A percentile compares a stretch with the other conserved stretches of the same genome.
phyloP scores from a whole-genome alignment of 2,113 vertebrate species.

The Anoplopoma fimbria region DNA sequence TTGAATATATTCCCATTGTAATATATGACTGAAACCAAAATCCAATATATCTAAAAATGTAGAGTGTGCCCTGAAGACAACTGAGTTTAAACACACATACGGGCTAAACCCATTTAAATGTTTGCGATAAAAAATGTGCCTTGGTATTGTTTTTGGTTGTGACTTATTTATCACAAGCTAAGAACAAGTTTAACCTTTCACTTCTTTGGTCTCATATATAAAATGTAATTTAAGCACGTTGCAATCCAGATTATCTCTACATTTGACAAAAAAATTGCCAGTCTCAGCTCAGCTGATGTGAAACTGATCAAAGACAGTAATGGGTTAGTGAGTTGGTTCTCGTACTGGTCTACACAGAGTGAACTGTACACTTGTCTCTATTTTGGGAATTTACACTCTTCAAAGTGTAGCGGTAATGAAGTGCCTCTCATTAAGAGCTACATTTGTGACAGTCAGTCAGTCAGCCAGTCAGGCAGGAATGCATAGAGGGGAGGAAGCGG shows the following conservation, averaged over 20 bases:
- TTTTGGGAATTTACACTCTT: slow-evolving; percentile 67
- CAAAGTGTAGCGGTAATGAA: slow-evolving; percentile 74
- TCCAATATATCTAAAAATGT: neutral
- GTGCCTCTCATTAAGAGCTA: slow-evolving; percentile 76
- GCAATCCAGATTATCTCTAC: slow-evolving; percentile 19
- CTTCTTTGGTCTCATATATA: neutral
- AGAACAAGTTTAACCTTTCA: neutral
- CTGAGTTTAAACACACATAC: too few species aligned
- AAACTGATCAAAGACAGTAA: slow-evolving; percentile 48
- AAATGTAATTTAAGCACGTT: neutral
- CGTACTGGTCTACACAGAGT: slow-evolving; percentile 41
- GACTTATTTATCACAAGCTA: neutral
- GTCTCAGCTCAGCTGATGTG: slow-evolving; percentile 32
- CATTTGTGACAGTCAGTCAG: slow-evolving; percentile 75
- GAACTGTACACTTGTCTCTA: slow-evolving; percentile 60
- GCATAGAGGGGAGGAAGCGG: slow-evolving; percentile 55
- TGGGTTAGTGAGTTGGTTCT: slow-evolving; percentile 35
- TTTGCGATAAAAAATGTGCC: too few species aligned
- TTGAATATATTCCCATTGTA: slow-evolving; percentile 8
- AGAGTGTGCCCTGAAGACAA: neutral
- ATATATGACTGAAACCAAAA: neutral
- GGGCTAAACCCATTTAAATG: too few species aligned
- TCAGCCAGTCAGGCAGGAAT: slow-evolving; percentile 56
- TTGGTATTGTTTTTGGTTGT: neutral
- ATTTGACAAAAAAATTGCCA: slow-evolving; percentile 33